These are phyloP conservation scores for Otocyon megalotis DNA, from an alignment of 2,113 vertebrate genomes.

Conservation along the genomic window DNA sequence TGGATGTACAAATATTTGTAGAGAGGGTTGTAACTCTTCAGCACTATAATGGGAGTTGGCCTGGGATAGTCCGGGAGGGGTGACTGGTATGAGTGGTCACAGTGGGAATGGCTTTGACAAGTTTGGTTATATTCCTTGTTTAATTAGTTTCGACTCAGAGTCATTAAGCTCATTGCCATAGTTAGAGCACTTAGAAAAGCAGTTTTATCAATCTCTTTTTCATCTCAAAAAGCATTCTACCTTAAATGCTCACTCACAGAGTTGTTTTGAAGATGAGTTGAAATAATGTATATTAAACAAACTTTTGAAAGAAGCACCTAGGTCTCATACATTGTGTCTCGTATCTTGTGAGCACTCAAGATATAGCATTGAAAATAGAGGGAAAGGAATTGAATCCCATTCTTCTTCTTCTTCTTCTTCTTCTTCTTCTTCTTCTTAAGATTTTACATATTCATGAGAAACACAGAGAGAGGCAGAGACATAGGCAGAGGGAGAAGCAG, in stretches of 20 bases:
- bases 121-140: neutral
- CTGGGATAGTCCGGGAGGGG: neutral
- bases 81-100: neutral
- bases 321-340: neutral
- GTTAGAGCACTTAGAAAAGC: neutral
- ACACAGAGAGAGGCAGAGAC: too few species aligned
- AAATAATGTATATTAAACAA: neutral
- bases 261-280: conserved; percentile 23
- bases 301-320: neutral
- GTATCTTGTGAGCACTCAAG: neutral
- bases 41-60: neutral
- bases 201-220: neutral
- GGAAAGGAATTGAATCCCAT: neutral
- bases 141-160: conserved; percentile 4
- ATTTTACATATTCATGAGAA: too few species aligned
- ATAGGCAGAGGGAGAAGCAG: too few species aligned
- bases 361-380: neutral
- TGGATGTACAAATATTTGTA: conserved; percentile 44
- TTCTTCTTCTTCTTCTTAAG: too few species aligned
- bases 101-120: neutral
- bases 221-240: neutral
- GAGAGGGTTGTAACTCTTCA: conserved; percentile 35
- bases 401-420: neutral
- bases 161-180: neutral
- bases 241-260: neutral